Evolutionary conservation across 2,113 vertebrate species (phyloP).

Genomic region (Corythornis cristatus): DNA sequence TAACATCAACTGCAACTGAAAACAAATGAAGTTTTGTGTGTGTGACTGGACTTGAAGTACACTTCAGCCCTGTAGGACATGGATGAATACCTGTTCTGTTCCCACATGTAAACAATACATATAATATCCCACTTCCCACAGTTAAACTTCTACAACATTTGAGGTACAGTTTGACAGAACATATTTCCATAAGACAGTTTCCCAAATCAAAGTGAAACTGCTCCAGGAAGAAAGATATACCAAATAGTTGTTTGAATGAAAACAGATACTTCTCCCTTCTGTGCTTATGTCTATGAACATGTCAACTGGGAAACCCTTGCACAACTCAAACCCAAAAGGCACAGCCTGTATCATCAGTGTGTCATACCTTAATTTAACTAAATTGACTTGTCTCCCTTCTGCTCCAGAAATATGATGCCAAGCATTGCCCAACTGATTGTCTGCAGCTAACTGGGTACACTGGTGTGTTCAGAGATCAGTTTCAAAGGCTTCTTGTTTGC

Average conservation of each 20-base stretch:
- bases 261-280: not conserved
- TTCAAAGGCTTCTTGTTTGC: not conserved
- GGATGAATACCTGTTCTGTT: not conserved
- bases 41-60: not conserved
- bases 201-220: not conserved
- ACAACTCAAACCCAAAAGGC: not conserved
- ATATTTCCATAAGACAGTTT: not conserved
- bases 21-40: not conserved
- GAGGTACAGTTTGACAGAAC: not conserved
- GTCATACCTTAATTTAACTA: conserved; percentile 22
- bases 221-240: not conserved
- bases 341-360: not conserved
- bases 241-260: not conserved
- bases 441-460: not conserved
- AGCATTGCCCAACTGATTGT: not conserved
- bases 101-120: not conserved
- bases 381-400: conserved; percentile 2
- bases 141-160: not conserved
- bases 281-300: not conserved
- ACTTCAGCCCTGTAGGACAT: not conserved
- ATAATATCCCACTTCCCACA: not conserved
- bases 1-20: not conserved
- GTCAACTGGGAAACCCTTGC: not conserved
- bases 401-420: conserved; percentile 13
- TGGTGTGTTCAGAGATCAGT: not conserved